phyloP scores from a whole-genome alignment of 2,888 invertebrate genomes.

The Julus scanicus region DNA sequence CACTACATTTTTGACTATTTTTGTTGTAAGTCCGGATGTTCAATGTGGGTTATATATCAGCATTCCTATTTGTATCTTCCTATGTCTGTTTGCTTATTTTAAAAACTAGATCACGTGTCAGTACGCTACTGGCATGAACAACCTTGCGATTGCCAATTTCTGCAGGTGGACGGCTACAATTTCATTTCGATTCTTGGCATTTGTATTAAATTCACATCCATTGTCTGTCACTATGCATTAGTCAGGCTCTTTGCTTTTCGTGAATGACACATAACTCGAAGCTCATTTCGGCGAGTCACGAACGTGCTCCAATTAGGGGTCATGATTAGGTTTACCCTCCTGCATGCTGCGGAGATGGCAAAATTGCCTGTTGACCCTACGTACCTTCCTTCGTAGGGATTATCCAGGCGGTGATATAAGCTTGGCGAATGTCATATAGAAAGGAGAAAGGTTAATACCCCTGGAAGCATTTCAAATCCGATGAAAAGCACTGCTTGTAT shows the following conservation, averaged over 20 bases:
- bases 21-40: too few relatives aligned
- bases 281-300: not conserved
- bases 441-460: not conserved
- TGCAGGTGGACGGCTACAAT: not conserved
- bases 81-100: not conserved
- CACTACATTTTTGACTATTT: not conserved
- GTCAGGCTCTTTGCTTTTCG: not conserved
- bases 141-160: not conserved
- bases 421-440: not conserved
- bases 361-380: not conserved
- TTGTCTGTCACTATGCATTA: constrained; percentile 27
- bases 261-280: constrained; percentile 31
- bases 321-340: constrained; percentile 22
- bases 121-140: not conserved
- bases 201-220: constrained; percentile 33
- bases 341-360: not conserved
- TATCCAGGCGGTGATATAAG: not conserved
- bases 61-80: not conserved
- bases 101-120: not conserved
- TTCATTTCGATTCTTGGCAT: constrained; percentile 33
- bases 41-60: not conserved
- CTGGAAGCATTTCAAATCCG: not conserved
- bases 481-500: not conserved
- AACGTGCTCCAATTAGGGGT: constrained; percentile 18
- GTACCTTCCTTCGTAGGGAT: constrained; percentile 10